Conservation (phyloP, 2,113 vertebrate species). For the Vidua macroura region DNA sequence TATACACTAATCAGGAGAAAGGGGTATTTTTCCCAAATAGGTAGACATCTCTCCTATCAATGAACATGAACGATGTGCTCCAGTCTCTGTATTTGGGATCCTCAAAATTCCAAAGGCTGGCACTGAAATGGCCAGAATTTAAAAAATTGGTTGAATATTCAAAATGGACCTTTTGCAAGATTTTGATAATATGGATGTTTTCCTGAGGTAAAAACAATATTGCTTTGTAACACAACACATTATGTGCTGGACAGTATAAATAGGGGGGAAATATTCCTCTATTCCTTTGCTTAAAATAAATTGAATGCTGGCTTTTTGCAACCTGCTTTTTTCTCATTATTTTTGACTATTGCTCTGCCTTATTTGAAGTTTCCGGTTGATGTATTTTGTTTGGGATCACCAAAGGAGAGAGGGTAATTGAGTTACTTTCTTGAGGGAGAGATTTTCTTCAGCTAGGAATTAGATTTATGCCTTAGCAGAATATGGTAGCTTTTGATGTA, state of each 20-base stretch:
- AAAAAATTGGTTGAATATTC: background rate
- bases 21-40: accelerated
- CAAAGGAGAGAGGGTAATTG: background rate
- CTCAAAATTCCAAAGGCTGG: background rate
- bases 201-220: background rate
- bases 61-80: background rate
- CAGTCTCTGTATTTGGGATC: background rate
- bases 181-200: background rate
- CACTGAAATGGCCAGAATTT: background rate
- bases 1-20: background rate
- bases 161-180: background rate
- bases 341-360: background rate
- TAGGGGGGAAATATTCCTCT: background rate
- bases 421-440: background rate
- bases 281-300: background rate
- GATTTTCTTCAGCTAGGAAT: background rate
- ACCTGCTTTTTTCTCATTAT: background rate
- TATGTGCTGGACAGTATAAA: background rate
- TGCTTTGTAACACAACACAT: background rate
- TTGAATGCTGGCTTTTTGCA: background rate
- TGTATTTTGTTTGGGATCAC: background rate
- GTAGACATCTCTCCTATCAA: background rate
- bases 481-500: constrained; percentile 10
- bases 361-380: background rate
- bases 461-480: background rate